Base-by-base conservation (phyloP, 2,888 invertebrate genomes). In the Leptodirus hochenwartii region DNA sequence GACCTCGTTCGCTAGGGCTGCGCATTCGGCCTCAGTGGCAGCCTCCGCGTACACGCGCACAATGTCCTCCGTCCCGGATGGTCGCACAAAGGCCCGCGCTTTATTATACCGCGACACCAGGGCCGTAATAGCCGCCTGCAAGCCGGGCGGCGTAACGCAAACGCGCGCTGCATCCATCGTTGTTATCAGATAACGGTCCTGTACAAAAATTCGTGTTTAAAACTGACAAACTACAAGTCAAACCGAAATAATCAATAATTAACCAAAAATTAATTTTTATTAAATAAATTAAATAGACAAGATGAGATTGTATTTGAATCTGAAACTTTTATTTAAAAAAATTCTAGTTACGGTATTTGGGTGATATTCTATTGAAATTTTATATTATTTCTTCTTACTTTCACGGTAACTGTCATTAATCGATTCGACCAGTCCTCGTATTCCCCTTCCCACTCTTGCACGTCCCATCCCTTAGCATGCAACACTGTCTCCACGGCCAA, bases 31-130 rank as follows among this genome's bases (percentile, higher is more conserved):
- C 45, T 69, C 64, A 4, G 79, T 77, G 14, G 75, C 69, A 2
- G 90, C 88, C 57, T 99, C 98, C 0, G 93, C 90, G 55, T 96
- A 99, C 0, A 99, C 80, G 36, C 98, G 63, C 2, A 98, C 81
- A 8, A 95, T 65, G 53, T 98, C 91, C 58, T 99, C 98, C 1
- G 98, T 98, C 5, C 98, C 98, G 0, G 96, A 96, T 0, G 98
- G 79, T 26, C 95, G 66, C 0, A 93, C 90, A 59, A 98, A 96
- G 3, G 90, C 66, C 30, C 96, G 62, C 0, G 78, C 88, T 39
- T 66, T 63, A 4, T 59, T 54, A 51, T 78, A 84, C 29, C 66
- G 64, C 0, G 61, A 47, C 4, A 81, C 80, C 1, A 80, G 49
- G 30, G 61, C 56, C 48, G 91, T 66, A 33, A 98, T 82, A 39